Evolutionary conservation across 2,113 vertebrate species (phyloP), one percentile per base, ranked within the genome.

Genomic region (Micronisus gabar): DNA sequence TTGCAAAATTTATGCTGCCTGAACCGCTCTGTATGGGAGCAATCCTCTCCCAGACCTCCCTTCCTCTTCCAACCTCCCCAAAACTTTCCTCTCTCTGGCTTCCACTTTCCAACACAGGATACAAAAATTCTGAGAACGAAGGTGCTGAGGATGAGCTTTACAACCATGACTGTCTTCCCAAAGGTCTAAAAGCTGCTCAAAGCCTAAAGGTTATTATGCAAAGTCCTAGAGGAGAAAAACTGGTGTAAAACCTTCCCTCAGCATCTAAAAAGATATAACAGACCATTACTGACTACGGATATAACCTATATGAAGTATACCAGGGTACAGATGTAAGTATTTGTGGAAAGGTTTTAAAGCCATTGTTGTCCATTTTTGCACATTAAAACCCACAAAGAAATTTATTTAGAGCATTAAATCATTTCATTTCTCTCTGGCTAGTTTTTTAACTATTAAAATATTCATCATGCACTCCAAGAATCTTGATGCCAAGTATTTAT

Each of bases 391-490:
- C 98, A 97, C 97, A 97, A 96, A 96, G 94, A 96, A 96, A 98
- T 98, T 98, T 97, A 98, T 98, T 98, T 98, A 96, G 98, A 97
- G 92, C 97, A 97, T 94, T 98, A 98, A 98, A 97, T 98, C 97
- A 97, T 97, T 97, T 97, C 97, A 86, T 96, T 97, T 97, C 98
- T 97, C 97, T 94, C 96, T 94, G 92, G 88, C 94, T 97, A 96
- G 98, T 97, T 98, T 97, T 98, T 98, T 98, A 98, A 97, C 98
- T 99, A 97, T 98, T 99, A 98, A 99, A 99, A 99, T 98, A 99
- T 99, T 99, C 97, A 99, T 98, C 97, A 98, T 95, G 95, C 93
- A 93, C 97, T 98, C 97, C 96, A 97, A 98, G 97, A 97, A 97
- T 90, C 96, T 98, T 2, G 19, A 95, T 95, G 97, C 94, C 97